Percentiles rank a stretch among this genome's conserved stretches.
phyloP scores from a whole-genome alignment of 2,888 invertebrate species.

The Melanophora roralis region DNA sequence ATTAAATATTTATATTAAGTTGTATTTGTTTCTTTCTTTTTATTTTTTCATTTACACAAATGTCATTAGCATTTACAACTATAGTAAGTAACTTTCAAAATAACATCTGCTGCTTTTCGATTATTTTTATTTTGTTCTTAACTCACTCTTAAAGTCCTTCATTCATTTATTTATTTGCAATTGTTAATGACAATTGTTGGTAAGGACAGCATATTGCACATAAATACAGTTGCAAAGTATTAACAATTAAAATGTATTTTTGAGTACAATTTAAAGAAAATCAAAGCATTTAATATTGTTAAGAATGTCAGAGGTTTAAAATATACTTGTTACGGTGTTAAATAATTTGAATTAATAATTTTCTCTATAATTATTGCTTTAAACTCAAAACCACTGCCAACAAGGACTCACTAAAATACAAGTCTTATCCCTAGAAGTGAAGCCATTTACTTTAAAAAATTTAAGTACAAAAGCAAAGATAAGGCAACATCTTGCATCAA shows the following conservation, averaged over 20 bases:
- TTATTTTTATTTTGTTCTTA: not conserved
- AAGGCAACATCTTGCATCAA: too few relatives aligned
- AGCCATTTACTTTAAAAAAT: too few relatives aligned
- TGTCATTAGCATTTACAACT: slow-evolving; percentile 49
- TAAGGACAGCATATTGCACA: slow-evolving; percentile 6
- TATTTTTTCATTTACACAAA: slow-evolving; percentile 45
- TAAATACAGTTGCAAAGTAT: not conserved
- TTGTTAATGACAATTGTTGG: slow-evolving; percentile 45
- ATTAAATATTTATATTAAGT: not conserved
- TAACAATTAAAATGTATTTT: not conserved
- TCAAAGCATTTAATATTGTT: too few relatives aligned
- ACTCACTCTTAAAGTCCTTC: not conserved
- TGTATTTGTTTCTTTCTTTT: not conserved
- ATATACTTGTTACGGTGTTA: too few relatives aligned
- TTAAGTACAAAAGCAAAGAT: too few relatives aligned
- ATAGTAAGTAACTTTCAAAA: slow-evolving; percentile 25
- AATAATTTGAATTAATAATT: too few relatives aligned
- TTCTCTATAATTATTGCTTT: too few relatives aligned
- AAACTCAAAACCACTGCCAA: too few relatives aligned
- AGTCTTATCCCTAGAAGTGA: too few relatives aligned
- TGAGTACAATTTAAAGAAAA: too few relatives aligned
- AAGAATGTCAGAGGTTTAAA: too few relatives aligned
- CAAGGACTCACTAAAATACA: too few relatives aligned
- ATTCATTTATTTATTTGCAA: not conserved
- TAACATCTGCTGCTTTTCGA: slow-evolving; percentile 48